A percentile compares a stretch with the other conserved stretches of the same genome.
Conservation (phyloP, 2,888 invertebrate genomes). For the Drosophila putrida region DNA sequence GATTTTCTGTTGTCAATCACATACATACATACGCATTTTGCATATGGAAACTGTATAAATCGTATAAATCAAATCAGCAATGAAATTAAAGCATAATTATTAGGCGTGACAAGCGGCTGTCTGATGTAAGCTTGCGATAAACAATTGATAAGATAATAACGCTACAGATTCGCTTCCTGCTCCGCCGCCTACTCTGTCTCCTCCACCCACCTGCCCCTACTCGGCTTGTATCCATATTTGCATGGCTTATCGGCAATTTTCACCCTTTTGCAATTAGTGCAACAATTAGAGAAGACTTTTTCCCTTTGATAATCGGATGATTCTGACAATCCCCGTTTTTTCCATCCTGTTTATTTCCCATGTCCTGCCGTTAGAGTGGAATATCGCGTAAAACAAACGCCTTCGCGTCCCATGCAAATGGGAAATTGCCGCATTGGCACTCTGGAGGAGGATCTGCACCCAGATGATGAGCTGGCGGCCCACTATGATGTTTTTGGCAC, state of each 20-base stretch:
- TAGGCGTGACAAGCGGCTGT: conserved; percentile 74
- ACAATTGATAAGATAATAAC: conserved; percentile 64
- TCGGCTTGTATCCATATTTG: conserved; percentile 27
- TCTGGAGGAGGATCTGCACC: conserved; percentile 80
- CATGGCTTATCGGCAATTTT: conserved; percentile 17
- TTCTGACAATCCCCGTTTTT: neutral
- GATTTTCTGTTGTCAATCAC: conserved; percentile 12
- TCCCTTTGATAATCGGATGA: neutral
- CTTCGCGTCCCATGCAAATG: conserved; percentile 70
- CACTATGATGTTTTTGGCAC: conserved; percentile 89
- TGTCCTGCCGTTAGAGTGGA: conserved; percentile 73
- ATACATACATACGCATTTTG: conserved; percentile 3
- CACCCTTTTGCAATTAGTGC: conserved; percentile 10
- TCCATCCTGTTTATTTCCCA: neutral
- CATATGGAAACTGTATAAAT: conserved; percentile 30
- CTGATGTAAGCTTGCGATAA: conserved; percentile 42
- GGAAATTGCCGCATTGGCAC: conserved; percentile 52
- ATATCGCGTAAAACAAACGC: conserved; percentile 81
- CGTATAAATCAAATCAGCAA: conserved; percentile 68
- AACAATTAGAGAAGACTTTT: neutral
- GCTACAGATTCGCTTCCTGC: conserved; percentile 18
- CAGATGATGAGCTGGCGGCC: conserved; percentile 86
- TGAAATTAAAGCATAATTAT: conserved; percentile 78
- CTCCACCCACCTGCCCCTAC: conserved; percentile 10
- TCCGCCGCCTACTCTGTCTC: neutral